Base-by-base conservation (phyloP, 2,113 vertebrate species). In the Caretta caretta region DNA sequence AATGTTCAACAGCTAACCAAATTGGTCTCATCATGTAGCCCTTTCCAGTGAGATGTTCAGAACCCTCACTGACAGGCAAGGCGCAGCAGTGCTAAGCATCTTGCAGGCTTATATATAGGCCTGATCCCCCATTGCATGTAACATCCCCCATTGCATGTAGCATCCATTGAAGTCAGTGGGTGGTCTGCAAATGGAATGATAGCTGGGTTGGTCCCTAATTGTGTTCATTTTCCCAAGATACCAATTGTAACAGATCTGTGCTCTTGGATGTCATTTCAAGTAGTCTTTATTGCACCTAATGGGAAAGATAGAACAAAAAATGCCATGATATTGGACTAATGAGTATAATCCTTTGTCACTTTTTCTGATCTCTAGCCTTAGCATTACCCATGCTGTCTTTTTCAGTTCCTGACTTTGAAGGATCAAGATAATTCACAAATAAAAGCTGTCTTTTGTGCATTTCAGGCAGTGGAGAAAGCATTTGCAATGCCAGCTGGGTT, bases 401-500 rank as follows among this genome's bases (percentile, higher is more conserved):
- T 54, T 51, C 88, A 51, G 5, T 62, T 75, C 27, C 92, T 87
- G 90, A 6, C 87, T 94, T 65, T 83, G 87, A 94, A 25, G 84
- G 54, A 46, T 54, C 38, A 65, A 86, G 56, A 8, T 42, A 83
- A 81, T 42, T 4, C 31, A 16, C 9, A 83, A 83, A 50, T 96
- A 59, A 96, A 69, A 78, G 29, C 9, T 88, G 38, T 94, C 59
- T 62, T 92, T 93, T 88, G 27, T 97, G 83, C 29, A 1, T 97
- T 97, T 94, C 97, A 99, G 98, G 97, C 97, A 14, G 97, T 97
- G 86, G 89, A 98, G 78, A 97, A 97, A 89, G 94, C 53, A 25
- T 98, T 98, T 94, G 95, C 85, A 1, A 79, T 88, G 80, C 98
- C 96, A 89, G 90, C 93, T 91, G 98, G 98, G 59, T 98, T 99